A percentile compares a stretch with the other conserved stretches of the same genome.
Conservation (phyloP, 2,113 vertebrate species). For the Xiphias gladius region DNA sequence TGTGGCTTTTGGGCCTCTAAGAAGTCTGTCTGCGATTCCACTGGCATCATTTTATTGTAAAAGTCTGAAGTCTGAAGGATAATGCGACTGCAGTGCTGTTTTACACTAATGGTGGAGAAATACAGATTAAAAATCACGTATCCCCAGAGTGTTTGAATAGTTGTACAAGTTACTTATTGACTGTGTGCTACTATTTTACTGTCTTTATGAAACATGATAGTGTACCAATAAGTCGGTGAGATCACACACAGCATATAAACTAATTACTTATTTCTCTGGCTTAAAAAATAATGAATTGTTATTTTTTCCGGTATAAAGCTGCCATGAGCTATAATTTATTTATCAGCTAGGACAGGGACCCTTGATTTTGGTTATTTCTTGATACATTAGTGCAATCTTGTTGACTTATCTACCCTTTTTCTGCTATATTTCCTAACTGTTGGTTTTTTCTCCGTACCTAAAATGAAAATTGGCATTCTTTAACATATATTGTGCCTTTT, state of each 20-base stretch:
- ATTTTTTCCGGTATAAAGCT: background rate
- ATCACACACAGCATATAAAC: slow-evolving; percentile 1
- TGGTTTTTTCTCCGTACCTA: background rate
- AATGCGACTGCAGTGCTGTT: background rate
- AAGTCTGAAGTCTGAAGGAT: slow-evolving; percentile 11
- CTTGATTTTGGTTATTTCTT: background rate
- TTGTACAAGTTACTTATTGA: background rate
- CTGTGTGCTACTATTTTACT: background rate
- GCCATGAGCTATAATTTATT: slow-evolving; percentile 20
- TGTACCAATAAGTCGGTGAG: background rate
- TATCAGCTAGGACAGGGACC: background rate
- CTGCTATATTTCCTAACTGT: background rate
- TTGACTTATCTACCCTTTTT: slow-evolving; percentile 3
- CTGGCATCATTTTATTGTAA: slow-evolving; percentile 24
- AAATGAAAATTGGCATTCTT: slow-evolving; percentile 19
- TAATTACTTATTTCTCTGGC: background rate
- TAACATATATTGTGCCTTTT: background rate
- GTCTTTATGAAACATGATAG: background rate
- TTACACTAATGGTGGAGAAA: background rate
- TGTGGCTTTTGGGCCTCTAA: slow-evolving; percentile 60
- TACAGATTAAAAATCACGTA: background rate
- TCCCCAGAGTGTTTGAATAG: background rate
- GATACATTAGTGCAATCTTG: background rate
- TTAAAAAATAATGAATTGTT: background rate
- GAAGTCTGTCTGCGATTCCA: slow-evolving; percentile 29